Evolutionary conservation across 2,113 vertebrate genomes (phyloP).

Genomic region (Kryptolebias marmoratus): DNA sequence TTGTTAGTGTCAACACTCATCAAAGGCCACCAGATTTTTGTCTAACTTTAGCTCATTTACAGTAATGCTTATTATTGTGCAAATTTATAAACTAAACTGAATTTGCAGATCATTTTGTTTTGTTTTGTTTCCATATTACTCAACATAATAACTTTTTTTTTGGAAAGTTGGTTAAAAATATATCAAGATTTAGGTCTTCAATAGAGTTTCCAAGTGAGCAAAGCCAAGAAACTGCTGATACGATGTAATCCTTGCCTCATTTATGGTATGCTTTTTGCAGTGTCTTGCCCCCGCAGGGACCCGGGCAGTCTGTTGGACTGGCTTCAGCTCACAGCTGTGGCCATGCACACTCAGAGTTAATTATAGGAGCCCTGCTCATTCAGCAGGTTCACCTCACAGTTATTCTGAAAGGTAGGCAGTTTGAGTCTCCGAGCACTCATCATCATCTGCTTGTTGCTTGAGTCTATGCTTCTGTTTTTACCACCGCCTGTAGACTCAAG

Average conservation of each 20-base stretch:
- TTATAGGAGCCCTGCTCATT: slow-evolving; percentile 64
- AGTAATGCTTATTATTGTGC: no score
- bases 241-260: slow-evolving; percentile 19
- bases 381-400: slow-evolving; percentile 60
- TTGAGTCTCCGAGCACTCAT: slow-evolving; percentile 30
- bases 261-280: slow-evolving; percentile 35
- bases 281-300: slow-evolving; percentile 44
- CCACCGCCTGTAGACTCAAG: slow-evolving; percentile 33
- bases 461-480: slow-evolving; percentile 17
- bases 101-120: not conserved
- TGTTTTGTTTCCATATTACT: not conserved
- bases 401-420: slow-evolving; percentile 32
- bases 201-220: slow-evolving; percentile 25
- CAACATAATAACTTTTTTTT: not conserved
- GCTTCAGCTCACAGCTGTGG: slow-evolving; percentile 62
- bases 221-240: slow-evolving; percentile 55
- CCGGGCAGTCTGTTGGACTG: slow-evolving; percentile 42
- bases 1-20: no score
- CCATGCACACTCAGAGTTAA: slow-evolving; percentile 56
- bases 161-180: slow-evolving; percentile 3
- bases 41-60: no score
- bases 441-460: slow-evolving; percentile 46
- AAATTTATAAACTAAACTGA: not conserved
- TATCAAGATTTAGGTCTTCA: not conserved
- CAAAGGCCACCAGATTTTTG: no score